Percentiles rank a stretch among this genome's conserved stretches.
Evolutionary conservation across 2,888 invertebrate species (phyloP).

Genomic region (Iphiclides podalirius): DNA sequence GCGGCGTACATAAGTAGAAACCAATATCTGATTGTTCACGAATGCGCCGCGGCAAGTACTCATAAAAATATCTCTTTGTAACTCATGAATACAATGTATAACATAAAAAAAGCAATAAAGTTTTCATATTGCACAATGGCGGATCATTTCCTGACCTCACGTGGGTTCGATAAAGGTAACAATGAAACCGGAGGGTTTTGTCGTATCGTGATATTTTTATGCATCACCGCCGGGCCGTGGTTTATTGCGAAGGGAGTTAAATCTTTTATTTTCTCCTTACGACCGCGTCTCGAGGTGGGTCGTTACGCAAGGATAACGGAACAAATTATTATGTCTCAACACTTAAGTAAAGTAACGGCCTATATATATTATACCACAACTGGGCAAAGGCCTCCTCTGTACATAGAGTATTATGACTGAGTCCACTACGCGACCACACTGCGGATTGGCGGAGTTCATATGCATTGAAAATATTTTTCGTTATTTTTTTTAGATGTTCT

Average conservation of each 20-base stretch:
- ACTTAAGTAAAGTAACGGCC: too few species aligned
- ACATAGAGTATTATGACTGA: too few species aligned
- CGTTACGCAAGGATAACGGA: too few species aligned
- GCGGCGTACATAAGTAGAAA: background rate
- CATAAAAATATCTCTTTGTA: conserved; percentile 18
- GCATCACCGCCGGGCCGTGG: background rate
- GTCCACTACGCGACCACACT: too few species aligned
- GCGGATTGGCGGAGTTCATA: too few species aligned
- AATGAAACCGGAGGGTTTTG: conserved; percentile 13
- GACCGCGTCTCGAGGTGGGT: too few species aligned
- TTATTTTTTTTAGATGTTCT: too few species aligned
- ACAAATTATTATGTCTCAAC: too few species aligned
- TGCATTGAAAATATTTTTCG: too few species aligned
- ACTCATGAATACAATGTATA: conserved; percentile 10
- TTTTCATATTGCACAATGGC: conserved; percentile 21
- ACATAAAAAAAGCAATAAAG: conserved; percentile 20
- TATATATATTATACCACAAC: too few species aligned
- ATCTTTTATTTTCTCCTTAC: background rate
- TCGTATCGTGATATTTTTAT: conserved; percentile 1
- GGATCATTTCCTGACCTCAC: conserved; percentile 20
- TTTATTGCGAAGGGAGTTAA: background rate
- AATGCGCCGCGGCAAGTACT: background rate
- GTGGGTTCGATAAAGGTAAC: conserved; percentile 19
- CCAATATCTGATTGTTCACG: background rate
- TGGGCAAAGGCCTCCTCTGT: too few species aligned